phyloP scores from a whole-genome alignment of 2,113 vertebrate genomes.

The Mirounga angustirostris region DNA sequence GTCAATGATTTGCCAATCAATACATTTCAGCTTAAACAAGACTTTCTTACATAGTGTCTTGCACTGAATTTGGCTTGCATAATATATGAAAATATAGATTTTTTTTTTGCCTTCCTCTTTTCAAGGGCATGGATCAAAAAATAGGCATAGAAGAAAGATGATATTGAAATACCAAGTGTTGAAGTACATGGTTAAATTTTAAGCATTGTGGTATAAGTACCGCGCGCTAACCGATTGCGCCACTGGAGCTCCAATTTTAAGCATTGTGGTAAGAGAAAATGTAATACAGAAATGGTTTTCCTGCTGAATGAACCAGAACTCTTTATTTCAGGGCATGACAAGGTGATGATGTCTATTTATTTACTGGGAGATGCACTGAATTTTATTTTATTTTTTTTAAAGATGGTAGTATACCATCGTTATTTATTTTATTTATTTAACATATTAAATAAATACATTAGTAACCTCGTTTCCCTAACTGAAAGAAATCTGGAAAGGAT shows the following conservation, averaged over 20 bases:
- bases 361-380: background rate
- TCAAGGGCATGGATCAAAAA: background rate
- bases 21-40: background rate
- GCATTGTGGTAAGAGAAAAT: background rate
- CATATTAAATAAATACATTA: too few relatives aligned
- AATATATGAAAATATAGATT: background rate
- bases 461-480: too few relatives aligned
- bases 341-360: background rate
- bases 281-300: background rate
- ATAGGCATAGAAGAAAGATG: background rate
- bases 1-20: conserved; percentile 26
- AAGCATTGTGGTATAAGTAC: background rate
- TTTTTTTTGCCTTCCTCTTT: background rate
- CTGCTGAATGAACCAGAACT: background rate
- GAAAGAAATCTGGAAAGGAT: too few relatives aligned
- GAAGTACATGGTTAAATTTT: background rate
- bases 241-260: background rate
- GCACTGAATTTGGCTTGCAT: background rate
- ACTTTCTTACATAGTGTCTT: background rate
- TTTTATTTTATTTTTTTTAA: background rate
- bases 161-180: background rate
- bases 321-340: background rate
- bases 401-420: too few relatives aligned
- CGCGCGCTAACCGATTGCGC: too few relatives aligned
- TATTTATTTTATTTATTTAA: too few relatives aligned